phyloP scores from a whole-genome alignment of 2,113 vertebrate species.

The Coturnix japonica region DNA sequence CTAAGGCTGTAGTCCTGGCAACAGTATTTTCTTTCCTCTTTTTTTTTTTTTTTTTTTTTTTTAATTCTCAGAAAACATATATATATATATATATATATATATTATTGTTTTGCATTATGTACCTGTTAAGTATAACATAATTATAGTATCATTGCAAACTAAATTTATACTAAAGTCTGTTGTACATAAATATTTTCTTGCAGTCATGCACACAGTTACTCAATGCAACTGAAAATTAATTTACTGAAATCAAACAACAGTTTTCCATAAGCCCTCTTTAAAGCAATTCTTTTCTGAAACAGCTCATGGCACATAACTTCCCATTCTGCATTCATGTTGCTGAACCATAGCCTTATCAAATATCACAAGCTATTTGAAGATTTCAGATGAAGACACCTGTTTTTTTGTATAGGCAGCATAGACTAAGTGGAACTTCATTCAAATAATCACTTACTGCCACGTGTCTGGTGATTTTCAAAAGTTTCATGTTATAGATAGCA shows the following conservation, averaged over 20 bases:
- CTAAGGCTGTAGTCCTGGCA: neutral
- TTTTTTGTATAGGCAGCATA: neutral
- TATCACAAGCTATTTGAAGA: neutral
- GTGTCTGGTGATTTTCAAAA: neutral
- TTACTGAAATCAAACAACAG: neutral
- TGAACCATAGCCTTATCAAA: neutral
- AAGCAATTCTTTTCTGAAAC: neutral
- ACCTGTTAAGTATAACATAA: neutral
- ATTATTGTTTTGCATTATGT: neutral
- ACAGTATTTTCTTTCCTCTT: neutral
- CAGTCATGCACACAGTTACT: neutral
- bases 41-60: too few species aligned
- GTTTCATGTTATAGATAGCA: neutral
- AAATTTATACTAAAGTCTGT: neutral
- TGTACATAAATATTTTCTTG: neutral
- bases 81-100: neutral
- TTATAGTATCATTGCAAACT: neutral
- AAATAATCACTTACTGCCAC: neutral
- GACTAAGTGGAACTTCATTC: neutral
- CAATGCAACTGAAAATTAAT: neutral
- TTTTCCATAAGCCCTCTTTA: neutral
- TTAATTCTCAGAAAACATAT: too few species aligned
- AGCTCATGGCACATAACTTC: neutral
- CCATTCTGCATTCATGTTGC: neutral
- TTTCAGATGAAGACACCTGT: neutral